These are phyloP conservation scores for Petaurus breviceps DNA, from an alignment of 2,113 vertebrate species.

Conservation along the genomic window DNA sequence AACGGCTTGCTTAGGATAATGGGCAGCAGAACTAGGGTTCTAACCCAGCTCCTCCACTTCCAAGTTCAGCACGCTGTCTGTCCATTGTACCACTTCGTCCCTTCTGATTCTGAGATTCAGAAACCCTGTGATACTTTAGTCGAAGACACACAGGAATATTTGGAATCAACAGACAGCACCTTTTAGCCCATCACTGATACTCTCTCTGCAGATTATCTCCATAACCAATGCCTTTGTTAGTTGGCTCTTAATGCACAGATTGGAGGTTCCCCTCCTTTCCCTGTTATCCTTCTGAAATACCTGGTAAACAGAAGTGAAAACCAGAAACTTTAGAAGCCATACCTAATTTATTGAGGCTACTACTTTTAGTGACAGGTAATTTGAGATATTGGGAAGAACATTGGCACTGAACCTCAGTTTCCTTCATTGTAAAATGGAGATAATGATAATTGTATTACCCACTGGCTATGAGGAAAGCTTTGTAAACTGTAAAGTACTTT, in stretches of 20 bases:
- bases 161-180: neutral
- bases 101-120: neutral
- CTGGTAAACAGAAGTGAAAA: constrained; percentile 16
- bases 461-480: neutral
- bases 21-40: neutral
- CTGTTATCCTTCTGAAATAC: neutral
- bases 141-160: neutral
- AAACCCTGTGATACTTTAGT: neutral
- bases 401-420: neutral
- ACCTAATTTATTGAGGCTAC: neutral
- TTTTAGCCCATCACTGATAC: neutral
- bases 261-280: neutral
- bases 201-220: neutral
- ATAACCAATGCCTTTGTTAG: constrained; percentile 28
- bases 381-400: neutral
- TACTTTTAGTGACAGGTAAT: neutral
- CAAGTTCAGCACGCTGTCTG: neutral
- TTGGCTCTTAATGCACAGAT: constrained; percentile 1
- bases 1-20: neutral
- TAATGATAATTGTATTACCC: neutral
- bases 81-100: neutral
- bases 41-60: neutral
- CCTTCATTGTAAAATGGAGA: neutral
- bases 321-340: neutral
- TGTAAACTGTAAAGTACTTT: neutral